Conservation (phyloP, 2,113 vertebrate species). For the Tenebrosternarchus preto region DNA sequence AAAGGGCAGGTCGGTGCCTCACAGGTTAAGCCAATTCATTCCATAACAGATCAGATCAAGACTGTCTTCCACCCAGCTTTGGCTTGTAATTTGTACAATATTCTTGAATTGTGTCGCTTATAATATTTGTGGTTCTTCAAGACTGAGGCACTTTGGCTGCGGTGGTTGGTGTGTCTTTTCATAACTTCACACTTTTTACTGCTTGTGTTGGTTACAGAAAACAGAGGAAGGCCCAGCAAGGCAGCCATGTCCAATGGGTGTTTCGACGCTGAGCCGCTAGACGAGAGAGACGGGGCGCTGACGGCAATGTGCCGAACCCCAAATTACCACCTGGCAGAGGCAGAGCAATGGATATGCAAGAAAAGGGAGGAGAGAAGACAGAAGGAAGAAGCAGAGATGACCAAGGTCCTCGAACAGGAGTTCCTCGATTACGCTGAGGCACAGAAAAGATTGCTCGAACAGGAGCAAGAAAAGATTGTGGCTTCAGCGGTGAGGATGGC, state of each 20-base stretch:
- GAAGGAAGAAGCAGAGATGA: conserved; percentile 17
- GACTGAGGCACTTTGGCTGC: too few relatives aligned
- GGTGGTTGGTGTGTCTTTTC: conserved; percentile 10
- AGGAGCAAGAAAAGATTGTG: conserved; percentile 13
- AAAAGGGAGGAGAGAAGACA: conserved; percentile 25
- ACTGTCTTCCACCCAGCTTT: too few relatives aligned
- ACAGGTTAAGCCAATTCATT: conserved; percentile 17
- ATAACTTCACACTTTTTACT: neutral
- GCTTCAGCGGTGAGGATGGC: neutral
- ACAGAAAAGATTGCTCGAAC: neutral
- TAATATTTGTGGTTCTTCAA: too few relatives aligned
- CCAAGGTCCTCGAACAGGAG: conserved; percentile 11
- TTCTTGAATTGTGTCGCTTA: too few relatives aligned
- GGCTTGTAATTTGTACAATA: too few relatives aligned
- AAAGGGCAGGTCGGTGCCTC: neutral
- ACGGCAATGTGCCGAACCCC: conserved; percentile 6
- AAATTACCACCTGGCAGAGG: conserved; percentile 6
- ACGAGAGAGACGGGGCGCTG: neutral
- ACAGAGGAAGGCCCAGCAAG: neutral
- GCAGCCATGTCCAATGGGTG: neutral
- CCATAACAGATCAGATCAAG: neutral
- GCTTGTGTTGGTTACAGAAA: conserved; percentile 2
- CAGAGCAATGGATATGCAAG: neutral
- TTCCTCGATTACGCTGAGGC: neutral
- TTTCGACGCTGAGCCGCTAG: neutral